phyloP scores from a whole-genome alignment of 2,797 vertebrate genomes.

The Micromesistius poutassou region DNA sequence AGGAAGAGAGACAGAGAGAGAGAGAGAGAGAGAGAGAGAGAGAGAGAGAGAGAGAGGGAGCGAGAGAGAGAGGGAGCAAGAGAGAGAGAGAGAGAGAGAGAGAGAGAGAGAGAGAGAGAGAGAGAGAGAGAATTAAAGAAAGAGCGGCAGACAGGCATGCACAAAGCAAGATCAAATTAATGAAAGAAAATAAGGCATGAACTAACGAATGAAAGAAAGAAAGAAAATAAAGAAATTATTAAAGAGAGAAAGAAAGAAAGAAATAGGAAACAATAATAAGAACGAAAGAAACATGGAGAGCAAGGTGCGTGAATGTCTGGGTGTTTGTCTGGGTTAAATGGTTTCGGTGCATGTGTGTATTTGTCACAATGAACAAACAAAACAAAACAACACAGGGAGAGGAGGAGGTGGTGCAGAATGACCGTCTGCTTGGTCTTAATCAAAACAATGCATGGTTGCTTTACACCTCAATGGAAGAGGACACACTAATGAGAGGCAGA shows the following conservation, averaged over 20 bases:
- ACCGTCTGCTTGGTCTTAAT: conserved; percentile 9
- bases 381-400: neutral
- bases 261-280: too few species aligned
- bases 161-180: neutral
- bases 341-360: conserved; percentile 20
- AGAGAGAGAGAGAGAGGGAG: neutral
- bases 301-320: neutral
- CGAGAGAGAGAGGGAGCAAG: neutral
- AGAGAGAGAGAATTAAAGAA: neutral
- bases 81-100: neutral
- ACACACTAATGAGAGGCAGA: conserved; percentile 8
- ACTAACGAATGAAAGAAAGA: too few species aligned
- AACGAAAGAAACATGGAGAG: too few species aligned
- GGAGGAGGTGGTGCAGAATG: conserved; percentile 20
- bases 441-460: neutral
- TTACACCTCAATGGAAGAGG: neutral
- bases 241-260: too few species aligned
- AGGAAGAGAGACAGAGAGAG: neutral
- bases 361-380: conserved; percentile 35
- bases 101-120: neutral
- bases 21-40: conserved; percentile 3
- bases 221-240: too few species aligned
- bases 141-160: neutral
- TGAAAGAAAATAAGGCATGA: neutral
- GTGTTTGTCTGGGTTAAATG: neutral